These are phyloP conservation scores for Pseudomyrmex gracilis DNA, from an alignment of 1,140 invertebrate genomes.

Conservation along the genomic window DNA sequence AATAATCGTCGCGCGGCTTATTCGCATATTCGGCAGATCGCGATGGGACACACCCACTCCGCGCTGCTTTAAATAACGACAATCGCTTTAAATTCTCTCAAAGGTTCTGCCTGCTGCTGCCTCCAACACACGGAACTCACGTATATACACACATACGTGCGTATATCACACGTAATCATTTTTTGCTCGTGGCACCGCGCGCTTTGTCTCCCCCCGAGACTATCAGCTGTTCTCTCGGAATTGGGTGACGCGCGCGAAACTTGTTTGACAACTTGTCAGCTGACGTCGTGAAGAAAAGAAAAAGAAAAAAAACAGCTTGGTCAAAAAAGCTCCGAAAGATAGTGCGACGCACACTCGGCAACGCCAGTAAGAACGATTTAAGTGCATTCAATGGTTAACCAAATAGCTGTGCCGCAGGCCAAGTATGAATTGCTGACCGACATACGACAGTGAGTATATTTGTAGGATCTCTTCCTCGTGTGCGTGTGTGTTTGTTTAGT, in stretches of 20 bases:
- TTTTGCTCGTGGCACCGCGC: too few species aligned
- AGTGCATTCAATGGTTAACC: constrained; percentile 78
- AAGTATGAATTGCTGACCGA: constrained; percentile 78
- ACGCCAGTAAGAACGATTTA: constrained; percentile 2
- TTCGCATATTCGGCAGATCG: background rate
- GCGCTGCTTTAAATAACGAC: background rate
- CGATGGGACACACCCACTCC: constrained; percentile 41
- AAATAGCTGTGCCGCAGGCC: constrained; percentile 75
- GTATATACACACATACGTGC: too few species aligned
- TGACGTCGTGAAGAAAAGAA: background rate
- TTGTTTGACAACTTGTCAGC: background rate
- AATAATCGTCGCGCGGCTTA: too few species aligned
- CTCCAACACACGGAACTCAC: background rate
- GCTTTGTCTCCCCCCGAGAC: background rate
- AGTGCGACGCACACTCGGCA: background rate
- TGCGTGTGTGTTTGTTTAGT: background rate
- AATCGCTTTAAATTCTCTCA: constrained; percentile 7
- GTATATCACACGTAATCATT: too few species aligned
- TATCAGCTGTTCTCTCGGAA: background rate
- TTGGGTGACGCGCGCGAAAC: too few species aligned
- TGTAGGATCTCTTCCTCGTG: background rate
- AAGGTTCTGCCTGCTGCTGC: background rate
- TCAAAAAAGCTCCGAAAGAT: background rate
- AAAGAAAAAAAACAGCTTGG: too few species aligned
- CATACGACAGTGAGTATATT: constrained; percentile 75